Evolutionary conservation across 2,113 vertebrate genomes (phyloP), one percentile per base, ranked within the genome.

Genomic region (Rhinogobius similis): DNA sequence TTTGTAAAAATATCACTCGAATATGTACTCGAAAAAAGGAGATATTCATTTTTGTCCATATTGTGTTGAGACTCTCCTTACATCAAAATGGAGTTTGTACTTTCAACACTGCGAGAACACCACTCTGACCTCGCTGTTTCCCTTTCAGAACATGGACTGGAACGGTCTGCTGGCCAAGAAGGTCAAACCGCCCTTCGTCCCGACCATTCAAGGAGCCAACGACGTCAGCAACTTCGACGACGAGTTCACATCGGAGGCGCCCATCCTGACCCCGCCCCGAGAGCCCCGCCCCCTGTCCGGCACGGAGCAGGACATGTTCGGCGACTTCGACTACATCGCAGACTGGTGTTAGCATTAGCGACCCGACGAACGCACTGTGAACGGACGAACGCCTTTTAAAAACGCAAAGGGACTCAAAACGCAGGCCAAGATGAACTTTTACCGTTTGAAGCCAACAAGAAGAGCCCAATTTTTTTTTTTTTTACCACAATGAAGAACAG

Each of bases 191-290:
- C 98, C 97, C 0, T 99, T 99, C n/a, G 94, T 98, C 68, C 98
- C 98, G 16, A 95, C 91, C 67, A 96, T 99, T 82, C 93, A 95
- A 93, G 95, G 94, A 65, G 65, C 94, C 69, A 96, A 93, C 87
- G 98, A 99, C 21, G 98, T 99, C 89, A 99, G 98, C 90, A 99
- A 99, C 89, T 99, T 99, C 29, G 98, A 99, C 58, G 95, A 98
- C 20, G 98, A 99, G 93, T 99, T 99, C 94, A 99, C 96, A 93
- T 98, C 95, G 75, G 97, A 98, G 93, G 95, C 94, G 70, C 96
- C 98, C 27, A 94, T 98, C 87, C 92, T 99, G 79, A 99, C 97
- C 82, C 98, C 98, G 46, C 97, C 98, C 67, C 93, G 96, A 82
- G 97, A 98, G 87, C 96, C 97, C 50, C 91, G 95, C 91, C 88